Base-by-base conservation (phyloP, 2,797 vertebrate species). In the Rhynchotus rufescens region DNA sequence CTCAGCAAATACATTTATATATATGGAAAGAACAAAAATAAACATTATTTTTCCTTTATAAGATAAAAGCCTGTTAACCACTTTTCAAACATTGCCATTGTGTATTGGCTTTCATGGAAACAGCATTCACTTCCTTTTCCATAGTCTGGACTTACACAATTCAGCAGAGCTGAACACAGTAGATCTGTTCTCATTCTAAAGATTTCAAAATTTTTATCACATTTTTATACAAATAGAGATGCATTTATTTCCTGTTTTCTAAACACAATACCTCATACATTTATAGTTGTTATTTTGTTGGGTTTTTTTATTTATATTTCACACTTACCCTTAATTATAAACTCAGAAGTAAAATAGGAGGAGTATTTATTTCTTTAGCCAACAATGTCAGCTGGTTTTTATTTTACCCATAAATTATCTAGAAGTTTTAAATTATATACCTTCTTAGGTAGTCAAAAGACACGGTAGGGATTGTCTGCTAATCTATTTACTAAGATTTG, bases 61-160 rank as follows among this genome's bases (percentile, higher is more conserved):
- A 96, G 92, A 96, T 95, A 97, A 97, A 96, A 94, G 93, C 79
- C 83, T 92, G 56, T 88, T 96, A 90, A 60, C 60, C 84, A 45
- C 86, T 93, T 95, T 95, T 78, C 96, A 91, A 96, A 94, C 89
- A 83, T 81, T 97, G 83, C 40, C 86, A 86, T 93, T 97, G 96
- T 97, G 96, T 97, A 96, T 94, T 97, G 95, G 96, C 94, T 95
- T 97, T 96, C 86, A 94, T 93, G 84, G 93, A 94, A 96, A 97
- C 86, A 90, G 71, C n/a, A 14, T 97, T 97, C 96, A 93, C 80
- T 96, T 97, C 90, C 68, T 91, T 97, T 97, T 94, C 95, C 91
- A 96, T 92, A 91, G 75, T 59, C 73, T 93, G 54, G 62, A 89
- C 80, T 96, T 96, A 96, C 93, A 90, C 93, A 86, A 95, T 92